These are phyloP conservation scores for Volucella inanis DNA, from an alignment of 2,888 invertebrate genomes.

Conservation along the genomic window DNA sequence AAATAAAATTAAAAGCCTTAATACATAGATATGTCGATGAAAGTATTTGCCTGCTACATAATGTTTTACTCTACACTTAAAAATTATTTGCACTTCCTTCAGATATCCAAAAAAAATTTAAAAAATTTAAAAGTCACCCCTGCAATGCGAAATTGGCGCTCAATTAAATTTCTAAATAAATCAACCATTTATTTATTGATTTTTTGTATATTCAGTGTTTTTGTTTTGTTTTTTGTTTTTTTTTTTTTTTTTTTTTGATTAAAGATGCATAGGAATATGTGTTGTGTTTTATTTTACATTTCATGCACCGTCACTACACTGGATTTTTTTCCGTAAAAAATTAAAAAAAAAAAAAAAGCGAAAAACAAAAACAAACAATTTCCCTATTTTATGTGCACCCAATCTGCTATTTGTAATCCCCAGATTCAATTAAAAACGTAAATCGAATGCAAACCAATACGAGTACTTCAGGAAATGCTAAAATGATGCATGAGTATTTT, in stretches of 20 bases:
- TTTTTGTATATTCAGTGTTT: constrained; percentile 2
- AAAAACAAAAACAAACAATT: constrained; percentile 33
- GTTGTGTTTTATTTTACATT: constrained; percentile 34
- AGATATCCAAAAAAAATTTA: no score
- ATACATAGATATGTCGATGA: no score
- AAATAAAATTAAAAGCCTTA: no score
- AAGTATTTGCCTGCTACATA: no score
- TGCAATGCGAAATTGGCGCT: constrained; percentile 2
- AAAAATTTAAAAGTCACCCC: neutral
- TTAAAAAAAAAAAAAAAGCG: neutral
- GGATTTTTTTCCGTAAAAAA: constrained; percentile 34
- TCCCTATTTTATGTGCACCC: constrained; percentile 39
- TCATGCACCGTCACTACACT: constrained; percentile 71
- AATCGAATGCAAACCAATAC: constrained; percentile 41
- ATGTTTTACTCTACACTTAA: no score
- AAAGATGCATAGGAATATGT: constrained; percentile 31
- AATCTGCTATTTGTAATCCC: neutral
- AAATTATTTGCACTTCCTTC: no score
- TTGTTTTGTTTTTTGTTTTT: constrained; percentile 20
- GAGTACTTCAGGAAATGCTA: constrained; percentile 42
- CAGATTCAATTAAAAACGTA: constrained; percentile 31
- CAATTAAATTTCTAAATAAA: constrained; percentile 42
- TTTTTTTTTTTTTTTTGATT: constrained; percentile 44
- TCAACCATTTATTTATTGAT: constrained; percentile 18
- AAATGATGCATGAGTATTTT: constrained; percentile 54